Conservation (phyloP, 2,797 vertebrate species). For the Melanotaenia maccullochi region DNA sequence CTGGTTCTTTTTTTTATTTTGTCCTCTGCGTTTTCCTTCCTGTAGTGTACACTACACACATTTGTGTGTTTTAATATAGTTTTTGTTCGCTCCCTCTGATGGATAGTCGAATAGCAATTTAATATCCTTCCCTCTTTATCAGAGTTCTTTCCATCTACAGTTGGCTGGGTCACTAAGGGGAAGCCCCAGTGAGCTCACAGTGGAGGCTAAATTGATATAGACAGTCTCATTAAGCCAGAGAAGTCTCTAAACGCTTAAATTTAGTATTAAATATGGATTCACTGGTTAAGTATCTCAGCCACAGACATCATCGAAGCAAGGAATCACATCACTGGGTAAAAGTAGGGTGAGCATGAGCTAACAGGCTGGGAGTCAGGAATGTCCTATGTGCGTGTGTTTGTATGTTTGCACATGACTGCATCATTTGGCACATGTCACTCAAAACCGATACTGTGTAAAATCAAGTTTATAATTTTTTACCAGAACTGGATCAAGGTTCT, state of each 20-base stretch:
- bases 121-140: constrained; percentile 53
- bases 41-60: not conserved
- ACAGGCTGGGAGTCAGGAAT: constrained; percentile 20
- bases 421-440: constrained; percentile 17
- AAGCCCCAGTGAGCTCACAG: constrained; percentile 37
- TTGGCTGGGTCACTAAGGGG: constrained; percentile 54
- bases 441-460: constrained; percentile 1
- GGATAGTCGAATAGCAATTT: constrained; percentile 43
- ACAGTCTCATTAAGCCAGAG: constrained; percentile 40
- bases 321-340: constrained; percentile 21
- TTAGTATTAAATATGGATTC: constrained; percentile 44
- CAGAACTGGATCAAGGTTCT: not conserved
- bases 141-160: constrained; percentile 37
- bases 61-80: constrained; percentile 22
- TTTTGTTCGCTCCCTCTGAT: constrained; percentile 18
- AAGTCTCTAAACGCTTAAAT: constrained; percentile 35
- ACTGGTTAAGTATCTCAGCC: constrained; percentile 43
- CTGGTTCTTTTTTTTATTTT: constrained; percentile 17
- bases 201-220: constrained; percentile 58
- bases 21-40: not conserved
- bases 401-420: constrained; percentile 5
- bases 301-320: constrained; percentile 33
- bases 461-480: constrained; percentile 9
- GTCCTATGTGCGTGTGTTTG: constrained; percentile 11
- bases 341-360: constrained; percentile 31